Evolutionary conservation across 2,888 invertebrate species (phyloP), one percentile per base, ranked within the genome.

Genomic region (Amiota mariae): DNA sequence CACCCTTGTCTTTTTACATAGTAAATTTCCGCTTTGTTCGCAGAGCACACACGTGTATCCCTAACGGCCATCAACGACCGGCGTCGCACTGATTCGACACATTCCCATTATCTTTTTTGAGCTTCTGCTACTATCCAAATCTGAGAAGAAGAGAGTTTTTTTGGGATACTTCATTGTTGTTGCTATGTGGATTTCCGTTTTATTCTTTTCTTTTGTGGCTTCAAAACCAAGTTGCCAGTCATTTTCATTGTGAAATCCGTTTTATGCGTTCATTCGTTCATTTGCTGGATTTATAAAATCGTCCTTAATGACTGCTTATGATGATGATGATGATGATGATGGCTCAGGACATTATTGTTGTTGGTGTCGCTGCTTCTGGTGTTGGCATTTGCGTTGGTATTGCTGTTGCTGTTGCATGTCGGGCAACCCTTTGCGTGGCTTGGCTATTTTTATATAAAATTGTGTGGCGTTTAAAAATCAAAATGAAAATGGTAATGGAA

Each of bases 1-100:
- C 67, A 67, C 67, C 67, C 67, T 67, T 67, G 67, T 67, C 51
- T 67, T 67, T 67, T 67, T 15, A n/a, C 47, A 67, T 68, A 68
- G 54, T 68, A 24, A 54, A 68, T 68, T 51, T 68, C 54, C 67
- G 67, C 10, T 15, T 15, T 47, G 64, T n/a, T 48, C 15, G 48
- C 48, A 66, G 10, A 6, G 20, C 48, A 8, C 66, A 63, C 66
- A 66, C 47, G 66, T 48, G 48, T 48, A 66, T 2, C 48, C 18
- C 12, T 11, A 59, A 59, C 11, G 59, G 10, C 20, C 11, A 8
- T 15, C 54, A n/a, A 59, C 20, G 36, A 8, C 13, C 46, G 63
- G n/a, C 48, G 47, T 49, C 47, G 67, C 67, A 66, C 66, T 66
- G 66, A 66, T 48, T 66, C 48, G 15, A 20, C 66, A 66, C 59